Evolutionary conservation across 2,113 vertebrate genomes (phyloP).

Genomic region (Aix galericulata): DNA sequence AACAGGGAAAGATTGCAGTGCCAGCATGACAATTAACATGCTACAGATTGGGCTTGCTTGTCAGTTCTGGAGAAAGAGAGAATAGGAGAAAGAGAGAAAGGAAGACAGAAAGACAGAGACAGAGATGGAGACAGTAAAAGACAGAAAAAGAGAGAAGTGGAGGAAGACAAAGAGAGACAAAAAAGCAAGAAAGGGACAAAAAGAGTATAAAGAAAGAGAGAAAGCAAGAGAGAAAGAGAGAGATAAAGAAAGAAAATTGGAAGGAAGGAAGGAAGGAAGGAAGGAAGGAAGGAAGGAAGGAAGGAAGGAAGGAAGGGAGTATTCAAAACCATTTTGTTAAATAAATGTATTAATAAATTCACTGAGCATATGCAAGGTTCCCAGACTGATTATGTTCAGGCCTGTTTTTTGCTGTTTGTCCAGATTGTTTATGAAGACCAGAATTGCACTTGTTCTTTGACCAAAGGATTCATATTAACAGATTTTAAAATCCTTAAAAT

Average conservation of each 20-base stretch:
- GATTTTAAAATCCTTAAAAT: background rate
- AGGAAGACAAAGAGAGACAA: too few relatives aligned
- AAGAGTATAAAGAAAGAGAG: background rate
- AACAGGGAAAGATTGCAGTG: background rate
- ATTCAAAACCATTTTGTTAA: background rate
- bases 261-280: too few relatives aligned
- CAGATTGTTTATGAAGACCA: background rate
- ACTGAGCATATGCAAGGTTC: background rate
- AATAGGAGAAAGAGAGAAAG: background rate
- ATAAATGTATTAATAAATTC: background rate
- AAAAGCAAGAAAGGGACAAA: too few relatives aligned
- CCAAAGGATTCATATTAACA: background rate
- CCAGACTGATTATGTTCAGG: background rate
- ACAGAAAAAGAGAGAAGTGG: background rate
- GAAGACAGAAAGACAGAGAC: background rate
- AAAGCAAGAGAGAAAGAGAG: background rate
- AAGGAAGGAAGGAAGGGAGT: background rate
- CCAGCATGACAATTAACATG: background rate
- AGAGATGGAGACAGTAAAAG: background rate
- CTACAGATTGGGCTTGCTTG: background rate
- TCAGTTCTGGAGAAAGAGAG: background rate
- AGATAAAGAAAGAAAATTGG: background rate
- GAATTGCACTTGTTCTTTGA: background rate
- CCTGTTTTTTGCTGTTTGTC: background rate
- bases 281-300: too few relatives aligned